phyloP scores from a whole-genome alignment of 2,113 vertebrate species.

The Scomber colias region DNA sequence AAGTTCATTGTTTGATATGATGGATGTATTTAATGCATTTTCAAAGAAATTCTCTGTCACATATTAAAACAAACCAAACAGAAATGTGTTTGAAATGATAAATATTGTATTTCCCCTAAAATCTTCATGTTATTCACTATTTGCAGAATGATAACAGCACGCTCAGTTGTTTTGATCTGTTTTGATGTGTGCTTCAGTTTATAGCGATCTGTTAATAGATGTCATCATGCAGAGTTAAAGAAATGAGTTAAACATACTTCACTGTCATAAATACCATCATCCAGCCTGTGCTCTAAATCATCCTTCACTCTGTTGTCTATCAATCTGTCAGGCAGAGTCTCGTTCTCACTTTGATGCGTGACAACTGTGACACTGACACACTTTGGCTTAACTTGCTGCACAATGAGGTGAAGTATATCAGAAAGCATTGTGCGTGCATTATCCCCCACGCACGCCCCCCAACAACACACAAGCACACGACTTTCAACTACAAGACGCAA shows the following conservation, averaged over 20 bases:
- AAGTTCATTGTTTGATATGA: not conserved
- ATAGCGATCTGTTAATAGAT: not conserved
- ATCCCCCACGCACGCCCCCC: not conserved
- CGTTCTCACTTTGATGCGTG: slow-evolving; percentile 25
- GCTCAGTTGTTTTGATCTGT: slow-evolving; percentile 10
- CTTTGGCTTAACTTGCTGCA: slow-evolving; percentile 11
- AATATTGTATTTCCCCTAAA: not conserved
- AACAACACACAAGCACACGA: slow-evolving; percentile 4
- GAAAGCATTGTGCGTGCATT: slow-evolving; percentile 10
- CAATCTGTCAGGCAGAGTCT: slow-evolving; percentile 33
- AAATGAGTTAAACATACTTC: slow-evolving; percentile 50
- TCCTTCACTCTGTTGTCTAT: slow-evolving; percentile 38
- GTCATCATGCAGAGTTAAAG: slow-evolving; percentile 19
- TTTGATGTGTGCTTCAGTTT: slow-evolving; percentile 7
- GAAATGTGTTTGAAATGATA: not conserved
- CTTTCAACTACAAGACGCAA: slow-evolving; percentile 30
- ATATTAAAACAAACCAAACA: not conserved
- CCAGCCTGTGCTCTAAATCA: slow-evolving; percentile 15
- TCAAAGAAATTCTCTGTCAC: not conserved
- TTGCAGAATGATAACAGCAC: slow-evolving; percentile 2
- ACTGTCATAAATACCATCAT: slow-evolving; percentile 10
- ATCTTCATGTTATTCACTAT: not conserved
- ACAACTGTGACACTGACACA: slow-evolving; percentile 48
- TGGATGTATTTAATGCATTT: not conserved
- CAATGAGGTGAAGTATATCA: slow-evolving; percentile 26